Base-by-base conservation (phyloP, 30 jellyfish, hydroid and myxozoan species). In the Cassiopea andromeda region DNA sequence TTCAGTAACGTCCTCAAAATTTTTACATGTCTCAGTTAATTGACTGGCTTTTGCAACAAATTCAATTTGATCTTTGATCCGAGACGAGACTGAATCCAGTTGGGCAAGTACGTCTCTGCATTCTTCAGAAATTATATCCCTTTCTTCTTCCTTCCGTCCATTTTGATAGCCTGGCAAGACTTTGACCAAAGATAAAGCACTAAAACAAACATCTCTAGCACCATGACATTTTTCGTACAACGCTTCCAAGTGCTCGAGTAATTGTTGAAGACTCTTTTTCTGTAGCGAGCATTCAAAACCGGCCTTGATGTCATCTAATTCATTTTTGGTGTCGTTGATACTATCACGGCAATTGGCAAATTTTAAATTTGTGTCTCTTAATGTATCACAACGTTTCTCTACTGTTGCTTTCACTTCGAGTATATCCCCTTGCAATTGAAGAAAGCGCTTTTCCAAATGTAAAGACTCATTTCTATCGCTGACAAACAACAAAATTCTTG, bases 401-500 rank as follows among this genome's bases (percentile, higher is more conserved):
- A 87, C 13, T 72, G 75, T 75, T 47, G 94, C 75, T 66, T 68
- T 87, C 44, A 77, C 45, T 38, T 69, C 68, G 27, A 78, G 48
- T 15, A 87, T 44, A 43, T 48, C 45, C 58, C 78, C 94, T 54
- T 87, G 94, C 68, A 87, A 78, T 0, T 27, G 64, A 44, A 77
- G 58, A 49, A 72, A 67, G 1, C 75, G 84, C 10, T 19, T 58
- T 48, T 77, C 90, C 15, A 78, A 17, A 48, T 45, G 45, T 5
- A 46, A 2, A 19, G 46, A 17, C 1, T n/a, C 80, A 46, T 7
- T 46, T 2, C 7, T 68, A 46, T 46, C 82, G 1, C 17, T 57
- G n/a, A 47, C 64, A 12, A 85, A 47, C 14, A 57, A 12, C 16
- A 85, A 85, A 60, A 73, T 58, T 17, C 81, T 78, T 46, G 89